Conservation (phyloP, 2,888 invertebrate genomes). For the Drosophila demipolita region DNA sequence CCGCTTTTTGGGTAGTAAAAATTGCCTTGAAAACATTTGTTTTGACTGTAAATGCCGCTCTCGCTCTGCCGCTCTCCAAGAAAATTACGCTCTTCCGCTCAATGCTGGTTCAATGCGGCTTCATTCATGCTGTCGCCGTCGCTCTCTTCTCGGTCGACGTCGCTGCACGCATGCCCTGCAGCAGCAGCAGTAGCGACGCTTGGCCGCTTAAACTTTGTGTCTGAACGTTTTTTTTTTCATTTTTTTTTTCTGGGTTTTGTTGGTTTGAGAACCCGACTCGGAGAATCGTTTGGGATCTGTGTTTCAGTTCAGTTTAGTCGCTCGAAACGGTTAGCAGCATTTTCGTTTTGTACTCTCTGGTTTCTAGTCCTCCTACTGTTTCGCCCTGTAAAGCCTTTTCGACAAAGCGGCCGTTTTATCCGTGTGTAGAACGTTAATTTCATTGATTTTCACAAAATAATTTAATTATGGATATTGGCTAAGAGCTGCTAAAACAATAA, state of each 20-base stretch:
- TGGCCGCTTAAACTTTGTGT: slow-evolving; percentile 44
- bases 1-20: slow-evolving; percentile 47
- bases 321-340: slow-evolving; percentile 62
- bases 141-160: slow-evolving; percentile 4
- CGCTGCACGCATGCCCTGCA: slow-evolving; percentile 66
- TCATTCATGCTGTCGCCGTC: slow-evolving; percentile 55
- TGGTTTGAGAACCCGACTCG: slow-evolving; percentile 39
- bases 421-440: slow-evolving; percentile 60
- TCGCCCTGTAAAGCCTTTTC: slow-evolving; percentile 28
- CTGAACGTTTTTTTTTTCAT: slow-evolving; percentile 12
- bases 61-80: slow-evolving; percentile 12
- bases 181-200: slow-evolving; percentile 8
- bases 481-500: slow-evolving; percentile 21
- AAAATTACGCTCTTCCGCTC: slow-evolving; percentile 11
- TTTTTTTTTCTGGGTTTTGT: not conserved
- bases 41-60: slow-evolving; percentile 30
- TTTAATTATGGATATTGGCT: slow-evolving; percentile 61
- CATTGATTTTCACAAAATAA: slow-evolving; percentile 69
- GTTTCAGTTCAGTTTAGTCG: slow-evolving; percentile 64
- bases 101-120: slow-evolving; percentile 27
- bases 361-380: slow-evolving; percentile 52
- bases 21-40: slow-evolving; percentile 43
- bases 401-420: slow-evolving; percentile 28
- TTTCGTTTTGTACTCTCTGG: slow-evolving; percentile 69
- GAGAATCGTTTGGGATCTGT: slow-evolving; percentile 22